Conservation (phyloP, 2,888 invertebrate species). For the Coenonympha glycerion region DNA sequence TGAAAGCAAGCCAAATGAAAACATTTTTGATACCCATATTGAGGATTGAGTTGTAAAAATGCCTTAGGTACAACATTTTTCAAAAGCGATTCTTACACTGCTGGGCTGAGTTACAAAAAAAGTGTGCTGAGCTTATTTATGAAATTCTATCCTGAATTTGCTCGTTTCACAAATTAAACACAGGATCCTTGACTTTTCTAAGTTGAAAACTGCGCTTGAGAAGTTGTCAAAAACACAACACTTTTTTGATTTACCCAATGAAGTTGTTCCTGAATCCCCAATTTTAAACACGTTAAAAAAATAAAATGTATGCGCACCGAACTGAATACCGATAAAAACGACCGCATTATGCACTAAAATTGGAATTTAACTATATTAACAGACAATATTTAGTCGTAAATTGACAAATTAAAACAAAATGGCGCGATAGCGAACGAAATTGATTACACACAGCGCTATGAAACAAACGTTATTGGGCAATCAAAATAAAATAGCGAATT, state of each 20-base stretch:
- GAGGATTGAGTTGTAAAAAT: no score
- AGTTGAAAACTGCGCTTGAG: no score
- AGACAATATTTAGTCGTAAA: slow-evolving; percentile 18
- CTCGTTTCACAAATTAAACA: no score
- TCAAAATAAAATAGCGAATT: slow-evolving; percentile 1
- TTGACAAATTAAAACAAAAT: slow-evolving; percentile 18
- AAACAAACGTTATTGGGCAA: slow-evolving; percentile 3
- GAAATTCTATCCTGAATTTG: no score
- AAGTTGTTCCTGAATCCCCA: neutral
- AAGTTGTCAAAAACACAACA: no score
- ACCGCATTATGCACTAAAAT: slow-evolving; percentile 5
- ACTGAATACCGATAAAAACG: neutral
- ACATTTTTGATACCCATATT: no score
- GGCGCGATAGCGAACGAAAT: slow-evolving; percentile 4
- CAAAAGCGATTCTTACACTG: no score
- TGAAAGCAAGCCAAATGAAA: no score
- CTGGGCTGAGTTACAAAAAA: no score
- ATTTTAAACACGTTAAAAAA: neutral
- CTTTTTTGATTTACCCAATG: neutral
- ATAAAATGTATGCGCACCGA: neutral
- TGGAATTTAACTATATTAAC: slow-evolving; percentile 13
- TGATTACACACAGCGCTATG: slow-evolving; percentile 13
- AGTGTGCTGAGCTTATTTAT: no score
- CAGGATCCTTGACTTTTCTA: no score
- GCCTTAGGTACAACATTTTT: no score